Percentiles rank a stretch among this genome's conserved stretches.
phyloP scores from a whole-genome alignment of 2,113 vertebrate genomes.

The Crotalus horridus region DNA sequence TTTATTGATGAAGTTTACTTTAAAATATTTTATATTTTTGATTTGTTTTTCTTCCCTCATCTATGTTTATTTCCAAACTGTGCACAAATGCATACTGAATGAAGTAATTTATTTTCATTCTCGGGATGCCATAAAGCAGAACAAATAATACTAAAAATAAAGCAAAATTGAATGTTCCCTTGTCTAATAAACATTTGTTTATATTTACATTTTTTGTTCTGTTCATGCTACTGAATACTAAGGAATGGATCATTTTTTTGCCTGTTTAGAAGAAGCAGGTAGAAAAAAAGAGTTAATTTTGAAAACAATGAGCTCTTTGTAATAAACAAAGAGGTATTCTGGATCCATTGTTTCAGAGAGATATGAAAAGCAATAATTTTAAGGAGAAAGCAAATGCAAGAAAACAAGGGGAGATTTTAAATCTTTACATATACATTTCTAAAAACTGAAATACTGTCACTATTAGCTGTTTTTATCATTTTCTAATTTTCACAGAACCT shows the following conservation, averaged over 20 bases:
- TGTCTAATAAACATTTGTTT: neutral
- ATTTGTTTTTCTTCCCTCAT: neutral
- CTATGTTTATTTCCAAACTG: slow-evolving; percentile 7
- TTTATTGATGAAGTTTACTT: neutral
- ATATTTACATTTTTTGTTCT: neutral
- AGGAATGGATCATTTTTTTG: neutral
- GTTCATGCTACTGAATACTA: neutral
- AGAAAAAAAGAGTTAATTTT: neutral
- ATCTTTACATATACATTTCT: neutral
- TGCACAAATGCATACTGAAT: slow-evolving; percentile 65
- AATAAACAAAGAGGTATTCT: neutral
- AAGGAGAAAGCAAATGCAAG: neutral
- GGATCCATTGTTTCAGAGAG: neutral
- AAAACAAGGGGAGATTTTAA: neutral
- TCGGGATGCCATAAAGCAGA: slow-evolving; percentile 66
- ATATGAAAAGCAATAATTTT: neutral
- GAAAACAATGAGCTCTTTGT: neutral
- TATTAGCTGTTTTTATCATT: neutral
- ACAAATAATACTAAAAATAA: slow-evolving; percentile 68
- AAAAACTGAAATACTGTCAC: neutral
- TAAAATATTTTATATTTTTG: neutral
- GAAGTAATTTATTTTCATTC: slow-evolving; percentile 63
- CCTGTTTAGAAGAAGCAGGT: neutral
- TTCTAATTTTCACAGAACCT: neutral
- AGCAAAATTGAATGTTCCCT: slow-evolving; percentile 45